Base-by-base conservation (phyloP, 2,797 vertebrate species). In the Alauda arvensis region DNA sequence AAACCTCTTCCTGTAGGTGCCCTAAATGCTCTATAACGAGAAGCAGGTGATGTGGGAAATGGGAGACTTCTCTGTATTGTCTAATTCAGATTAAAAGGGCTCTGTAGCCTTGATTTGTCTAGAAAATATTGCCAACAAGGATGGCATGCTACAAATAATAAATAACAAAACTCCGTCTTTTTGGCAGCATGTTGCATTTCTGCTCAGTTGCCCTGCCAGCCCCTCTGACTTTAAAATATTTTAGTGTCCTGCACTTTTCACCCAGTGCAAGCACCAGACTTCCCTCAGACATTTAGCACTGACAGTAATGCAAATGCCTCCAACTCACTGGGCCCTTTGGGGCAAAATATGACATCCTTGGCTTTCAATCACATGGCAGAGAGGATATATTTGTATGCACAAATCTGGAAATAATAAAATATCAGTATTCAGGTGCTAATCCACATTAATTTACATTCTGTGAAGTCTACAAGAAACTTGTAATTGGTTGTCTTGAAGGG, bases 161-260 rank as follows among this genome's bases (percentile, higher is more conserved):
- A 90, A 85, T 79, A 93, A 69, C 52, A 83, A 60, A 92, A 80
- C 42, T 91, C 76, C 0, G 0, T 77, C 62, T 86, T 89, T 89
- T 88, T 92, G 89, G 85, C 63, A 89, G 85, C 56, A 56, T 78
- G 77, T 78, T 95, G 82, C 77, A n/a, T 83, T 93, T 91, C 89
- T 94, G 62, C 66, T 80, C 42, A 72, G 76, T 76, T 83, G 88
- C 84, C 78, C 76, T 89, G 81, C 78, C 76, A 69, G 62, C 69
- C 69, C 49, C 67, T 94, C 60, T 90, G 90, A 90, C 92, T 94
- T 88, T 37, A 93, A 87, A 93, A 90, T 92, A 91, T 92, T 94
- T 94, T 91, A 53, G 76, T 90, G 86, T 93, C 82, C 84, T 95
- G 92, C 86, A 90, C 88, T 94, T 91, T 94, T 94, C 93, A 95